Conservation (phyloP, 2,797 vertebrate species). For the Rhinogobio ventralis region DNA sequence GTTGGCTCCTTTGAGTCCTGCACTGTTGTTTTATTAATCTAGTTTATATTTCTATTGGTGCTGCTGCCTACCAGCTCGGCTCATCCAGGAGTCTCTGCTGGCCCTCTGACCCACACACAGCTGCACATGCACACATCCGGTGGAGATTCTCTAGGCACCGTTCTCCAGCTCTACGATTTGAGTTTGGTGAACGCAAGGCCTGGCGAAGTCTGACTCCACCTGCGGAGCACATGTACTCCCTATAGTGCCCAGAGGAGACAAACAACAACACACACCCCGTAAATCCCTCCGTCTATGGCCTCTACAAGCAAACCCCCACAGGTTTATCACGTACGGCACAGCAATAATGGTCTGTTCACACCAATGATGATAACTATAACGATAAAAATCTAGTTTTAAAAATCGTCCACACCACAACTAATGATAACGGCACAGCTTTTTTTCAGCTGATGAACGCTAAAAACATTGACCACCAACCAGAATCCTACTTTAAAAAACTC, state of each 20-base stretch:
- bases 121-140: slow-evolving; percentile 41
- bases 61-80: slow-evolving; percentile 61
- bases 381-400: neutral
- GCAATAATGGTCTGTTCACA: neutral
- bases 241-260: slow-evolving; percentile 56
- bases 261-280: slow-evolving; percentile 39
- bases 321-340: neutral
- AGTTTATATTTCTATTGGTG: slow-evolving; percentile 69
- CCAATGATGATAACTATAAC: neutral
- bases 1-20: slow-evolving; percentile 66
- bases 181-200: slow-evolving; percentile 42
- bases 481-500: neutral
- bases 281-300: slow-evolving; percentile 35
- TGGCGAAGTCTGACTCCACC: slow-evolving; percentile 61
- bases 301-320: slow-evolving; percentile 23
- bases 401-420: too few relatives aligned
- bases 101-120: slow-evolving; percentile 64
- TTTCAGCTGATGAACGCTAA: neutral
- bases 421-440: neutral
- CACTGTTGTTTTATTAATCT: slow-evolving; percentile 79
- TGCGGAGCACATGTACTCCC: slow-evolving; percentile 62
- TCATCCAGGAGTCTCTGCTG: slow-evolving; percentile 67
- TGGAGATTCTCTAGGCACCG: slow-evolving; percentile 60
- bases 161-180: slow-evolving; percentile 35
- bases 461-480: neutral